A percentile compares a stretch with the other conserved stretches of the same genome.
These are phyloP conservation scores for Girardinichthys multiradiatus DNA, from an alignment of 2,113 vertebrate genomes.

Conservation along the genomic window DNA sequence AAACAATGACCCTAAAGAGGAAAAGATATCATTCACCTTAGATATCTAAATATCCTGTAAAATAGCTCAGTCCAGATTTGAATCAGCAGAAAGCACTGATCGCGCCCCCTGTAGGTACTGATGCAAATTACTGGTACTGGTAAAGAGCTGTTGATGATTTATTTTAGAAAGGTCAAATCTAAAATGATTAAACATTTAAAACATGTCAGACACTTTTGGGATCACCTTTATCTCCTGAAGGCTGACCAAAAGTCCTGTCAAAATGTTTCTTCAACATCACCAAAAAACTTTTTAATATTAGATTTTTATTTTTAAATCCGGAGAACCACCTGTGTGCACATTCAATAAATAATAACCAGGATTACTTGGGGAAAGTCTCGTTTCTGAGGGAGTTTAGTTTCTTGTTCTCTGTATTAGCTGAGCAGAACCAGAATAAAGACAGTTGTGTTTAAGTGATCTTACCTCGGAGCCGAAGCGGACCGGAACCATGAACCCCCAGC, in stretches of 20 bases:
- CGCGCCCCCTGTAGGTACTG: not conserved
- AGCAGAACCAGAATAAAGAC: not conserved
- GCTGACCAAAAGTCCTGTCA: not conserved
- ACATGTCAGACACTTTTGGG: not conserved
- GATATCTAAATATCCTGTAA: not conserved
- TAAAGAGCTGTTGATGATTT: not conserved
- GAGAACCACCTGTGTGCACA: too few relatives aligned
- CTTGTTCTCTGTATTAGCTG: too few relatives aligned
- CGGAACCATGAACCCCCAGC: slow-evolving; percentile 50
- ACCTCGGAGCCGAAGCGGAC: not conserved
- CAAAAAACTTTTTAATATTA: not conserved
- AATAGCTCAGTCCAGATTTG: not conserved
- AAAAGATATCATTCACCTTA: not conserved
- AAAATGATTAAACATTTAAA: not conserved
- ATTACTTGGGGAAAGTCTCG: not conserved
- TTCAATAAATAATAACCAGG: too few relatives aligned
- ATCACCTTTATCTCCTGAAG: not conserved
- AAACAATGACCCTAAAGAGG: too few relatives aligned
- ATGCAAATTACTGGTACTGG: not conserved
- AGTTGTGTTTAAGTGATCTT: too few relatives aligned
- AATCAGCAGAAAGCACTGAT: not conserved
- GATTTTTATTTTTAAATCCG: not conserved
- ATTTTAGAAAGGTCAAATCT: not conserved
- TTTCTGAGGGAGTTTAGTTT: not conserved
- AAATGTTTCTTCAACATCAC: not conserved